Evolutionary conservation across 2,797 vertebrate genomes (phyloP).

Genomic region (Enteromius viviparus): DNA sequence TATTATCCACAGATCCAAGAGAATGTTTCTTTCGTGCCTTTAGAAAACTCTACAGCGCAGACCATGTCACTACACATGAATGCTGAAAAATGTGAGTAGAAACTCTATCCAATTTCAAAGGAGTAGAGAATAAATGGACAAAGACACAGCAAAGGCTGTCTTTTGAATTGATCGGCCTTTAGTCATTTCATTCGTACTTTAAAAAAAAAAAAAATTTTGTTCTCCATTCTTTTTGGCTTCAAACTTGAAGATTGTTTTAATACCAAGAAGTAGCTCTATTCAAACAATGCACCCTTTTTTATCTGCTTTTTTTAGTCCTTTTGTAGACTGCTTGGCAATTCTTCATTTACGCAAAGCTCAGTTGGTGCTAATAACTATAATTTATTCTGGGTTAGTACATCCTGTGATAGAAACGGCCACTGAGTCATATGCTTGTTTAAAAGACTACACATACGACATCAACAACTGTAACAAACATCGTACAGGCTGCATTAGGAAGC

Average conservation of each 20-base stretch:
- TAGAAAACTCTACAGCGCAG: conserved; percentile 37
- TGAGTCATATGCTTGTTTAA: conserved; percentile 35
- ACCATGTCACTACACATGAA: conserved; percentile 51
- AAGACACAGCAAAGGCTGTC: not conserved
- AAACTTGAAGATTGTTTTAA: not conserved
- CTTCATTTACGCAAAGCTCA: not conserved
- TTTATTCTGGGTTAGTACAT: conserved; percentile 26
- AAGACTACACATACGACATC: conserved; percentile 4
- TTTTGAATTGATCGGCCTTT: conserved; percentile 8
- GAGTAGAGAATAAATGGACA: not conserved
- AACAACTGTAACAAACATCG: conserved; percentile 13
- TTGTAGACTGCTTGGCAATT: not conserved
- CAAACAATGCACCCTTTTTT: not conserved
- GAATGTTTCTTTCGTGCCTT: not conserved
- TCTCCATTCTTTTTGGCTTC: not conserved
- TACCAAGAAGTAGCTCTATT: not conserved
- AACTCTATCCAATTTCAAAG: conserved; percentile 21
- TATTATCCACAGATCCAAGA: conserved; percentile 10
- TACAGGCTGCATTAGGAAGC: not conserved
- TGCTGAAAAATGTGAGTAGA: conserved; percentile 83
- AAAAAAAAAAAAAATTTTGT: not conserved
- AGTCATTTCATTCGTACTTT: not conserved
- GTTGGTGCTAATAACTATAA: conserved; percentile 17
- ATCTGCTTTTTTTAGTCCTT: not conserved
- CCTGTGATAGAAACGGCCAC: conserved; percentile 17